Conservation (phyloP, 2,113 vertebrate species). For the Muntiacus muntjak region DNA sequence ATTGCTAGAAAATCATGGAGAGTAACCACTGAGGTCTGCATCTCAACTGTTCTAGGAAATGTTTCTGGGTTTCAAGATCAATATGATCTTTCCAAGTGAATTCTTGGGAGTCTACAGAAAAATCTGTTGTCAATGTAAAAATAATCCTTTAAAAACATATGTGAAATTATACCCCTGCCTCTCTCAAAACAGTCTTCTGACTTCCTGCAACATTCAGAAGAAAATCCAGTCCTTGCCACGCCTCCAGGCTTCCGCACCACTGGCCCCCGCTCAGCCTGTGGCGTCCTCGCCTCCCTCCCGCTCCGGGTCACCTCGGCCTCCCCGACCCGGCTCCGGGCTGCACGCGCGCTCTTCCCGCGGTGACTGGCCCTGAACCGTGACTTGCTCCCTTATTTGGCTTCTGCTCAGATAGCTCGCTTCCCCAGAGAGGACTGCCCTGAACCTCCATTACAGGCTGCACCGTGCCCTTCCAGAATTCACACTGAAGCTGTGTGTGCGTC, state of each 20-base stretch:
- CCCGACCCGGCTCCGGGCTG: too few species aligned
- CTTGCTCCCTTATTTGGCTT: background rate
- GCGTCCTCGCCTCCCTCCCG: too few species aligned
- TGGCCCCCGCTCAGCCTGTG: too few species aligned
- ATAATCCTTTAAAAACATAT: background rate
- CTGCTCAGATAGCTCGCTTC: background rate
- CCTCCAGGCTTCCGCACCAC: background rate
- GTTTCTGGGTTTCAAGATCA: background rate
- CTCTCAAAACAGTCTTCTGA: background rate
- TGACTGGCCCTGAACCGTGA: background rate
- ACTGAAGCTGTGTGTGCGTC: background rate
- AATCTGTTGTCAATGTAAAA: background rate
- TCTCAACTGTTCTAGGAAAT: background rate
- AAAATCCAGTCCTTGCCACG: background rate
- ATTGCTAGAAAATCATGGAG: background rate
- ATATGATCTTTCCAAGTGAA: background rate
- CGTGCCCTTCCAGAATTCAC: background rate
- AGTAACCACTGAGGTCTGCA: background rate
- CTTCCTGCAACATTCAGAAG: background rate
- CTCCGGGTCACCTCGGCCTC: too few species aligned
- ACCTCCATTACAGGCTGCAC: background rate
- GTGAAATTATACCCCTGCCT: background rate
- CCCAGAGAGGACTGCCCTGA: background rate
- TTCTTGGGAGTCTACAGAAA: background rate
- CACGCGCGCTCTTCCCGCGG: rapidly evolving